Base-by-base conservation (phyloP, 2,113 vertebrate genomes). In the Puntigrus tetrazona region DNA sequence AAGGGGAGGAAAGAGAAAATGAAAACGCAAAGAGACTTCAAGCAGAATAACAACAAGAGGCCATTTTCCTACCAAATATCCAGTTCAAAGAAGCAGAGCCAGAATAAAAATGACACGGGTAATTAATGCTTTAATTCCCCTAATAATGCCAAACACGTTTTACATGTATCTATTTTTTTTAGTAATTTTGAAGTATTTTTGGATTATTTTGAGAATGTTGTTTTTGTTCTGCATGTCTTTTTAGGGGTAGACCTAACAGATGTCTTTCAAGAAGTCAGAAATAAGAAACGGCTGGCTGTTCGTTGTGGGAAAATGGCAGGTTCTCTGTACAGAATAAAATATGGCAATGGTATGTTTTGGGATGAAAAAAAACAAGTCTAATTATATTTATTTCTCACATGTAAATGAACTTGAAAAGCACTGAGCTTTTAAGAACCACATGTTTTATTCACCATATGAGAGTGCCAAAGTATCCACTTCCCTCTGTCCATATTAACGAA, bases 331-430 rank as follows among this genome's bases (percentile, higher is more conserved):
- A 73, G 70, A 73, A 45, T 25, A 16, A 73, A 73, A n/a, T 73
- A 73, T 73, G 38, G 27, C 36, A 73, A 14, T 41, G 70, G 70
- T 73, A 45, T 14, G 70, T 73, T 73, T 73, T 73, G 10, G 4
- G 38, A 1, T 22, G n/a, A 5, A 22, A 52, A 22, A 52, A 52
- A n/a, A n/a, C n/a, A n/a, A n/a, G n/a, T 7, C 6, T 18, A 18
- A 5, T 50, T 50, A 5, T 50, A 50, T 67, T 4, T 34, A 34
- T 31, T 8, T 63, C 18, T 18, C 7, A 65, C 29, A 65, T n/a
- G n/a, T n/a, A n/a, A n/a, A n/a, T n/a, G n/a, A n/a, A 50, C 47
- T 47, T 47, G 45, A 47, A 50, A n/a, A 20, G 50, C 43, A 45
- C 43, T 45, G 43, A 45, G 43, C 43, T 45, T 45, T 45, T 45